phyloP scores from a whole-genome alignment of 2,113 vertebrate species.

The Mastomys coucha region DNA sequence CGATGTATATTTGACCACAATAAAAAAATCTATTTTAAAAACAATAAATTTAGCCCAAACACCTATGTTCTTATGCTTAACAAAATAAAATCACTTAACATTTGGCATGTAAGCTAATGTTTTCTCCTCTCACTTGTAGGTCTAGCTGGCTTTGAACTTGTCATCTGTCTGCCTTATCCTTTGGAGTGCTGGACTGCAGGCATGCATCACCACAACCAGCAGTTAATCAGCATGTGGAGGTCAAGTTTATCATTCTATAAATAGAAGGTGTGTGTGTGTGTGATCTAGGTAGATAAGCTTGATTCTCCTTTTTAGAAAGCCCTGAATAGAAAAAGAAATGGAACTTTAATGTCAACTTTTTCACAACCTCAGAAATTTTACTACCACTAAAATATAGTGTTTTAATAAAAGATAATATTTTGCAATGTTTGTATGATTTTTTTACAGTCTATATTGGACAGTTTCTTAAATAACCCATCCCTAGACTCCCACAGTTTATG shows the following conservation, averaged over 20 bases:
- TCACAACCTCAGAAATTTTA: slow-evolving; percentile 55
- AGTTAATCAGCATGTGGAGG: neutral
- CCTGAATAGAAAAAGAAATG: slow-evolving; percentile 39
- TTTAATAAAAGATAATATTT: slow-evolving; percentile 12
- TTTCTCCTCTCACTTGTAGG: neutral
- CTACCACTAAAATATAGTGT: neutral
- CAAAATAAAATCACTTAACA: slow-evolving; percentile 58
- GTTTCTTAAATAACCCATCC: slow-evolving; percentile 42
- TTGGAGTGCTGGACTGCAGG: neutral
- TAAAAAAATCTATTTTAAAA: slow-evolving; percentile 33
- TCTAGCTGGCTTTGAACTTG: neutral
- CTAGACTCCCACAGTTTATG: slow-evolving; percentile 55
- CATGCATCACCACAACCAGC: neutral
- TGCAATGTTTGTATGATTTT: slow-evolving; percentile 46
- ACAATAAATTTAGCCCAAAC: slow-evolving; percentile 31
- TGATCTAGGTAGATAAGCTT: neutral
- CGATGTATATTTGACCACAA: neutral
- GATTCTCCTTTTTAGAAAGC: slow-evolving; percentile 18
- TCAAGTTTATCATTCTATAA: neutral
- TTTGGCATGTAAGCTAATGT: slow-evolving; percentile 39
- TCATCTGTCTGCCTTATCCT: neutral
- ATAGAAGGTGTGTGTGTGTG: neutral
- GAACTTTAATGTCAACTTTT: slow-evolving; percentile 24
- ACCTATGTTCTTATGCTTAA: slow-evolving; percentile 29
- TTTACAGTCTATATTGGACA: slow-evolving; percentile 28